Percentiles rank a stretch among this genome's conserved stretches.
These are phyloP conservation scores for Crambe crambe DNA, from an alignment of 37 sponge, comb jelly and placozoan genomes.

Conservation along the genomic window DNA sequence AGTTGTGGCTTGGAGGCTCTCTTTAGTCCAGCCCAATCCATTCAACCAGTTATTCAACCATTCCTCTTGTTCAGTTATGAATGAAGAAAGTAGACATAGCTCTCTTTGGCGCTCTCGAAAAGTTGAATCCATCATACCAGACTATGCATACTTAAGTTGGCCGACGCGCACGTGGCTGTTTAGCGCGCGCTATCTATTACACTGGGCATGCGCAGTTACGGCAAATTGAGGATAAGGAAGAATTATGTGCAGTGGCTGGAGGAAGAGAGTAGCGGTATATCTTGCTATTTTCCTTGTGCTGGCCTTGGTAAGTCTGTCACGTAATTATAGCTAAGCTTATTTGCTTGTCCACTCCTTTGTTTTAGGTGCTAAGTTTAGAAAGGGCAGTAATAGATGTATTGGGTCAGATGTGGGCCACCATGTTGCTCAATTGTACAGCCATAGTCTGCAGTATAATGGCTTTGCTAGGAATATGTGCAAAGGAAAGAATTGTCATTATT, in stretches of 20 bases:
- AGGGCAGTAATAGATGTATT: conserved; percentile 61
- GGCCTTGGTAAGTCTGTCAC: conserved; percentile 52
- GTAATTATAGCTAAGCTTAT: too few species aligned
- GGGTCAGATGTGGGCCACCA: conserved; percentile 71
- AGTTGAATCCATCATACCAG: neutral
- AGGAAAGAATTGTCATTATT: conserved; percentile 31
- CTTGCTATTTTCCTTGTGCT: conserved; percentile 14
- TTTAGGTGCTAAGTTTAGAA: conserved; percentile 55
- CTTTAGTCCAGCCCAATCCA: conserved; percentile 44
- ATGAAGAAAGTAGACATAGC: conserved; percentile 24
- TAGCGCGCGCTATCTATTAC: too few species aligned
- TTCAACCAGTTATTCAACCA: conserved; percentile 36
- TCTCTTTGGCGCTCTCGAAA: conserved; percentile 21
- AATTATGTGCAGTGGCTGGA: conserved; percentile 11
- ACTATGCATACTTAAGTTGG: neutral
- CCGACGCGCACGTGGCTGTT: neutral
- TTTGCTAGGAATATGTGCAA: conserved; percentile 29
- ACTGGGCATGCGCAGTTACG: neutral
- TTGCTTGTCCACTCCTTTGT: too few species aligned
- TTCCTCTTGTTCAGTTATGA: conserved; percentile 52
- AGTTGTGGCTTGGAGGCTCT: too few species aligned
- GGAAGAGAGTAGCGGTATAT: conserved; percentile 7
- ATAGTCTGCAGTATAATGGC: conserved; percentile 37
- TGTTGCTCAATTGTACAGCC: conserved; percentile 45
- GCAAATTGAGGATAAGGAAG: neutral